phyloP scores from a whole-genome alignment of 2,113 vertebrate species.

The Micronycteris hirsuta region DNA sequence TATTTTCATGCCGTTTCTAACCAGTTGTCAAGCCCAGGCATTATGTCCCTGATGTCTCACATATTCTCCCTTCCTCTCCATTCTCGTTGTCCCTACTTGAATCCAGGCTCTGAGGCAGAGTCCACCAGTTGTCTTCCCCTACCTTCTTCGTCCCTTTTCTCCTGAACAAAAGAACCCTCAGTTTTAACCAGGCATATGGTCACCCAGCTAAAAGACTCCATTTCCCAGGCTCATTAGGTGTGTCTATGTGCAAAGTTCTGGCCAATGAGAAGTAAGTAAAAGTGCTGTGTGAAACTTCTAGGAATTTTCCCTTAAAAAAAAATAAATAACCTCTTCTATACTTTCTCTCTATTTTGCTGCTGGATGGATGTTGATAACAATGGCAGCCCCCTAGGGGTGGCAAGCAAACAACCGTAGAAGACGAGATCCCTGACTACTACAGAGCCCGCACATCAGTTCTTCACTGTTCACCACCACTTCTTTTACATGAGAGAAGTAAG shows the following conservation, averaged over 20 bases:
- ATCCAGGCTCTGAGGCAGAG: neutral
- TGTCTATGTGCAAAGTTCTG: neutral
- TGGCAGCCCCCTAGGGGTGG: neutral
- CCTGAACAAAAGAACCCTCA: neutral
- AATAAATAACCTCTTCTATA: neutral
- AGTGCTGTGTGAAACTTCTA: neutral
- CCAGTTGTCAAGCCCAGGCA: neutral
- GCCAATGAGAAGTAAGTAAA: slow-evolving; percentile 19
- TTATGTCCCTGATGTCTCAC: neutral
- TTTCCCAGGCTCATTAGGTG: neutral
- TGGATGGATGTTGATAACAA: neutral
- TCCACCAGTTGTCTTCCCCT: neutral
- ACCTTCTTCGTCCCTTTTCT: neutral
- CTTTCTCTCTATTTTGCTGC: neutral
- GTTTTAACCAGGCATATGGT: neutral
- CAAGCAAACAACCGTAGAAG: neutral
- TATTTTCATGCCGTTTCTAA: neutral
- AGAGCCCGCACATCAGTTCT: neutral
- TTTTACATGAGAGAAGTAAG: slow-evolving; percentile 3
- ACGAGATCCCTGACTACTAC: neutral
- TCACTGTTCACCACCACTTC: neutral
- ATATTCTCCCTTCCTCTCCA: neutral
- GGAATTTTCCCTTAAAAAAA: neutral
- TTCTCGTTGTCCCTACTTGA: neutral
- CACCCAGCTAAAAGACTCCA: neutral